Percentiles rank a stretch among this genome's conserved stretches.
phyloP scores from a whole-genome alignment of 1,140 invertebrate genomes.

The Microvelia longipes region DNA sequence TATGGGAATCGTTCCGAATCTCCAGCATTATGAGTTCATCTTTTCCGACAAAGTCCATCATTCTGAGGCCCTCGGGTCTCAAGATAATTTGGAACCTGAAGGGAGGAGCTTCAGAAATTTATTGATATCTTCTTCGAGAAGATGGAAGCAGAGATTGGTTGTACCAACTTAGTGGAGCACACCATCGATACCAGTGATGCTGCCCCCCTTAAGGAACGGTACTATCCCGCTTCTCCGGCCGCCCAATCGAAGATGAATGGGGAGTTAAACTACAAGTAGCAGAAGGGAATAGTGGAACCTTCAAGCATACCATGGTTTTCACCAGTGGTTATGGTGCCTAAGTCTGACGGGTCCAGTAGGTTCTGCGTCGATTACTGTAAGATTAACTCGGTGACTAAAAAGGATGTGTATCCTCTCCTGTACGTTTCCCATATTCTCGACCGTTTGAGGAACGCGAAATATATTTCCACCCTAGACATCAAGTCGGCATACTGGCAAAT shows the following conservation, averaged over 20 bases:
- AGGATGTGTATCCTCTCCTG: conserved; percentile 20
- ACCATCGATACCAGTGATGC: neutral
- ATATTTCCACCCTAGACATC: conserved; percentile 25
- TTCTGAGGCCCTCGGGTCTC: neutral
- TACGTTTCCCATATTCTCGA: conserved; percentile 11
- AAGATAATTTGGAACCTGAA: neutral
- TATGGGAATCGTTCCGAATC: neutral
- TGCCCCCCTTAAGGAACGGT: conserved; percentile 12
- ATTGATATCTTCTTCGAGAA: neutral
- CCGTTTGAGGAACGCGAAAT: conserved; percentile 2
- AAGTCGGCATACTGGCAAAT: conserved; percentile 24
- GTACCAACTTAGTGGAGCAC: too few relatives aligned
- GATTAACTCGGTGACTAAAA: conserved; percentile 30
- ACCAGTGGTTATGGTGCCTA: conserved; percentile 34
- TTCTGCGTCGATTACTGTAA: conserved; percentile 34
- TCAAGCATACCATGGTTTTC: conserved; percentile 31
- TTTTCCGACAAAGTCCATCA: neutral
- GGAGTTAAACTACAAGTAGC: conserved; percentile 23
- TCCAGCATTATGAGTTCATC: too few relatives aligned
- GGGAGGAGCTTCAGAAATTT: neutral
- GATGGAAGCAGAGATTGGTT: neutral
- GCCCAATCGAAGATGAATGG: conserved; percentile 12
- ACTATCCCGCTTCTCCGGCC: conserved; percentile 7
- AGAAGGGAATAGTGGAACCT: conserved; percentile 28
- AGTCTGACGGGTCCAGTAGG: conserved; percentile 32